A percentile compares a stretch with the other conserved stretches of the same genome.
Evolutionary conservation across 2,888 invertebrate species (phyloP).

Genomic region (Lasioglossum morio): DNA sequence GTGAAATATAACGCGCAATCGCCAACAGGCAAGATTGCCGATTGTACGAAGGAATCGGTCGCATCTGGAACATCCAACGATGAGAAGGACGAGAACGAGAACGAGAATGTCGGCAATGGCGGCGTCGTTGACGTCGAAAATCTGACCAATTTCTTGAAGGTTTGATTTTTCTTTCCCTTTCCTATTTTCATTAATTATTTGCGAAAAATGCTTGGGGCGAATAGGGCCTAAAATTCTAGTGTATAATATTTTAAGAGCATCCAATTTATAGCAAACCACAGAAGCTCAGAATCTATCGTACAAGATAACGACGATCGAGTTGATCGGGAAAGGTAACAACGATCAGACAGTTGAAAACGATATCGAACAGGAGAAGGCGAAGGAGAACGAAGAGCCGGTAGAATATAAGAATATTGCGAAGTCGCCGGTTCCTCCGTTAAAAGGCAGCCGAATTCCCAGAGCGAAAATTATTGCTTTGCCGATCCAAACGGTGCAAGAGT

Average conservation of each 20-base stretch:
- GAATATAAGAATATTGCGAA: conserved; percentile 9
- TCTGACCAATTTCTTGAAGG: conserved; percentile 19
- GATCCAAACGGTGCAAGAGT: conserved; percentile 13
- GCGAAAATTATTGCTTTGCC: conserved; percentile 35
- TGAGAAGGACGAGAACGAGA: conserved; percentile 26
- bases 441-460: conserved; percentile 65
- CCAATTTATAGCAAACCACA: neutral
- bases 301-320: conserved; percentile 16
- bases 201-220: neutral
- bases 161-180: neutral
- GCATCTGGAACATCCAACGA: conserved; percentile 13
- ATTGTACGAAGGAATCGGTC: neutral
- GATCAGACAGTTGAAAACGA: neutral
- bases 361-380: neutral
- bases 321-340: neutral
- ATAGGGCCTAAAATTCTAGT: no score
- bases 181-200: no score
- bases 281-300: conserved; percentile 5
- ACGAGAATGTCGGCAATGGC: conserved; percentile 27
- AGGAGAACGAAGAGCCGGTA: neutral
- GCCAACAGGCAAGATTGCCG: neutral
- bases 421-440: conserved; percentile 28
- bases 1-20: neutral
- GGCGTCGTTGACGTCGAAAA: neutral
- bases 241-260: neutral